These are phyloP conservation scores for Chloroclystis v-ata DNA, from an alignment of 2,888 invertebrate genomes.

Conservation along the genomic window DNA sequence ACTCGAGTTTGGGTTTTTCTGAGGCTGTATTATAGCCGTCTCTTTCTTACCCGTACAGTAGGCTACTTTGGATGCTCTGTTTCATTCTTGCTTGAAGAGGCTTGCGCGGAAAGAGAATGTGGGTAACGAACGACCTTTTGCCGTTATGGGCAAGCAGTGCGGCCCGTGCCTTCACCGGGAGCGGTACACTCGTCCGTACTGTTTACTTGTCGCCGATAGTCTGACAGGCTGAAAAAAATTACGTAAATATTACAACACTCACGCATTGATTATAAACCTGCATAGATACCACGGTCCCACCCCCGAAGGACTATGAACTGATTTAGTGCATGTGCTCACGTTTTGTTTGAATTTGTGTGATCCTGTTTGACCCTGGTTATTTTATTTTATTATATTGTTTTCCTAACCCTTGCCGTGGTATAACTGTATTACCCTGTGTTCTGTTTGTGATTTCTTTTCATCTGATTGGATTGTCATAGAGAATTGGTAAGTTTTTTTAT, in stretches of 20 bases:
- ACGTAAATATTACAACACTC: conserved; percentile 76
- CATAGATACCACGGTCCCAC: conserved; percentile 44
- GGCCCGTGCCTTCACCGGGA: conserved; percentile 71
- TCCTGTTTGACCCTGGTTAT: conserved; percentile 68
- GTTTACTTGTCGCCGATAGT: conserved; percentile 50
- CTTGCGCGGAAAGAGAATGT: conserved; percentile 79
- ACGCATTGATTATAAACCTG: conserved; percentile 67
- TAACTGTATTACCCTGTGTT: conserved; percentile 54
- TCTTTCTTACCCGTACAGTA: conserved; percentile 38
- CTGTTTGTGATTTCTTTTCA: conserved; percentile 60
- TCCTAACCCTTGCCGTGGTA: conserved; percentile 55
- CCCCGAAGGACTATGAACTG: conserved; percentile 39
- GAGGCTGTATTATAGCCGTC: conserved; percentile 57
- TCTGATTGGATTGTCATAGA: conserved; percentile 68
- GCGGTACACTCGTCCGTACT: conserved; percentile 45
- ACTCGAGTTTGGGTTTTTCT: conserved; percentile 73
- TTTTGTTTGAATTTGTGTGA: conserved; percentile 60
- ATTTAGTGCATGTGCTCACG: conserved; percentile 42
- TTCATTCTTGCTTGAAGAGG: conserved; percentile 70
- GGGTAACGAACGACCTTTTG: conserved; percentile 78
- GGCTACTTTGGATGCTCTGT: conserved; percentile 41
- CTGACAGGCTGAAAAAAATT: conserved; percentile 69
- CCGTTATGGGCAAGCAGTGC: conserved; percentile 74
- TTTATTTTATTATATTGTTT: conserved; percentile 67
- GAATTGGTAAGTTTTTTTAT: conserved; percentile 52